Evolutionary conservation across 2,113 vertebrate species (phyloP).

Genomic region (Casuarius casuarius): DNA sequence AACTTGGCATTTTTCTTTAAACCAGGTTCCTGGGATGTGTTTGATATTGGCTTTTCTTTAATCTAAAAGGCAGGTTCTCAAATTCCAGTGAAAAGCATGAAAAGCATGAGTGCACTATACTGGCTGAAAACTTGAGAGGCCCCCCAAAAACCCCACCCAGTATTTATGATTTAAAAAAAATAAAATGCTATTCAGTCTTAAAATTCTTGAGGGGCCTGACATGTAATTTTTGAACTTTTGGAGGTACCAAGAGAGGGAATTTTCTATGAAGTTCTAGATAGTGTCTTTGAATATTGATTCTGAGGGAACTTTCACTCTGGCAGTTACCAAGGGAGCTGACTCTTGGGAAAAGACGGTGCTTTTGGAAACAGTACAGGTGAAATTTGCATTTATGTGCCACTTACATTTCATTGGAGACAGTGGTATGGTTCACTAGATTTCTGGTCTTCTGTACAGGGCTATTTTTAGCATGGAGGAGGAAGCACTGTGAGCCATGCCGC

Average conservation of each 20-base stretch:
- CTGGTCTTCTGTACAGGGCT: background rate
- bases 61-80: background rate
- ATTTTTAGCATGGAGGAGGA: background rate
- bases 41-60: background rate
- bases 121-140: background rate
- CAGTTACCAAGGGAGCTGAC: background rate
- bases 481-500: background rate
- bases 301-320: background rate
- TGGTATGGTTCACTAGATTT: background rate
- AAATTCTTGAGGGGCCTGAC: background rate
- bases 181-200: background rate
- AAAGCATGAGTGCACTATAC: background rate
- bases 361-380: background rate
- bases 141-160: too few relatives aligned
- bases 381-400: background rate
- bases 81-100: background rate
- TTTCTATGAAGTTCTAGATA: background rate
- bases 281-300: background rate
- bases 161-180: background rate
- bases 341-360: background rate
- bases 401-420: background rate
- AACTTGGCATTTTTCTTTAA: background rate
- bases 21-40: background rate
- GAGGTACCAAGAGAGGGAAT: background rate
- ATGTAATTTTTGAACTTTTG: background rate